Conservation (phyloP, 92 coral and sea anemone genomes). For the Montipora capitata region DNA sequence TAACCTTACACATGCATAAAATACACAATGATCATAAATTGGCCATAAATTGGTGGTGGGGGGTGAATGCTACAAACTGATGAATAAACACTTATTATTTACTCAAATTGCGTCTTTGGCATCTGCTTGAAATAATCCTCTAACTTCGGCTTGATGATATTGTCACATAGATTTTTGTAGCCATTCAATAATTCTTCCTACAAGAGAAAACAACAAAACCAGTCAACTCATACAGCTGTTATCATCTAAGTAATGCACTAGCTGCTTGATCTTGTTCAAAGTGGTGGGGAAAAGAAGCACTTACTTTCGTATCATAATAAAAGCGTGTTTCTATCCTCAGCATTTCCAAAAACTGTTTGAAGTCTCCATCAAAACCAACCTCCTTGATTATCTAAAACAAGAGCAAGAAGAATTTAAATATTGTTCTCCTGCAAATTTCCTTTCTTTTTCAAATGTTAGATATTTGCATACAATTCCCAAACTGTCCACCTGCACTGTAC, state of each 20-base stretch:
- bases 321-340: slow-evolving; percentile 85
- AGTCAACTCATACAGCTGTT: not conserved
- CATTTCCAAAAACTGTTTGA: slow-evolving; percentile 83
- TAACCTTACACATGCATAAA: too few relatives aligned
- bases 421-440: too few relatives aligned
- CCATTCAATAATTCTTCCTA: slow-evolving; percentile 89
- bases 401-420: not conserved
- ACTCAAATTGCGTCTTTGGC: slow-evolving; percentile 87
- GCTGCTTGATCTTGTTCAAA: too few relatives aligned
- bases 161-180: slow-evolving; percentile 77
- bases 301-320: slow-evolving; percentile 87
- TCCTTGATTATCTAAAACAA: slow-evolving; percentile 78
- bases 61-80: too few relatives aligned
- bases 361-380: slow-evolving; percentile 84
- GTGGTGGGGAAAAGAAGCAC: not conserved
- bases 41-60: too few relatives aligned
- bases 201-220: not conserved
- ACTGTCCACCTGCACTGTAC: too few relatives aligned
- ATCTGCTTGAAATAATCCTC: slow-evolving; percentile 77
- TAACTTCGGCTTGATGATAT: slow-evolving; percentile 75
- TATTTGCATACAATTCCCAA: too few relatives aligned
- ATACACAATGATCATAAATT: too few relatives aligned
- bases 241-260: too few relatives aligned
- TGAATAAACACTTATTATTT: slow-evolving; percentile 13
- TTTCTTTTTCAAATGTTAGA: too few relatives aligned